Evolutionary conservation across 2,797 vertebrate genomes (phyloP).

Genomic region (Geotria australis): DNA sequence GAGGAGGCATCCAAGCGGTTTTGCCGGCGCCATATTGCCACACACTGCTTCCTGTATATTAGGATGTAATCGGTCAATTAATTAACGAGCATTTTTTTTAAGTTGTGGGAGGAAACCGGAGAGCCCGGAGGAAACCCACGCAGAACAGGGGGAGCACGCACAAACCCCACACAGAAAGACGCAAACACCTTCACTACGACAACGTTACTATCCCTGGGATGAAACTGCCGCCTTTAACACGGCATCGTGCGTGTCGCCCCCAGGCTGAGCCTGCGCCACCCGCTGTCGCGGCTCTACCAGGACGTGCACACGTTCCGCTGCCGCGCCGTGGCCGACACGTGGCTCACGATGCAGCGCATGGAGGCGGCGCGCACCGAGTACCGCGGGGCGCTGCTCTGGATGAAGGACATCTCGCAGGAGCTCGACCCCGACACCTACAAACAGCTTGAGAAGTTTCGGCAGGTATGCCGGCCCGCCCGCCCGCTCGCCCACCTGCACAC

Average conservation of each 20-base stretch:
- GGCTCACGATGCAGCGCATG: conserved; percentile 33
- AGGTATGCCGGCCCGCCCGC: conserved; percentile 9
- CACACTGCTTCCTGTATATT: too few relatives aligned
- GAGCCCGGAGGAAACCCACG: too few relatives aligned
- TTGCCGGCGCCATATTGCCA: too few relatives aligned
- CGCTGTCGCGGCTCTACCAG: conserved; percentile 32
- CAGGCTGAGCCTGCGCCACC: conserved; percentile 25
- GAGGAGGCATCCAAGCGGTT: too few relatives aligned
- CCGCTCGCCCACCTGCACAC: background rate
- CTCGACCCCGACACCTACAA: conserved; percentile 46
- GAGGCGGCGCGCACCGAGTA: conserved; percentile 38
- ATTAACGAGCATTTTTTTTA: too few relatives aligned
- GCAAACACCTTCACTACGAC: too few relatives aligned
- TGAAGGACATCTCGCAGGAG: conserved; percentile 42
- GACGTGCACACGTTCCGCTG: conserved; percentile 37
- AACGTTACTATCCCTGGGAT: too few relatives aligned
- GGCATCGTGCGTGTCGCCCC: background rate
- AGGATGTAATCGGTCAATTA: too few relatives aligned
- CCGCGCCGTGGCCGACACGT: conserved; percentile 27
- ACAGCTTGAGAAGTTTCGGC: conserved; percentile 46
- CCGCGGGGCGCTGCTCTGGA: conserved; percentile 32
- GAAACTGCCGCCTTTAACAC: too few relatives aligned
- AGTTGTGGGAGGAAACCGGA: too few relatives aligned
- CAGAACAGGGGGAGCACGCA: too few relatives aligned
- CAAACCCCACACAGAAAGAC: too few relatives aligned